These are phyloP conservation scores for Phoebastria nigripes DNA, from an alignment of 2,797 vertebrate genomes.

Conservation along the genomic window DNA sequence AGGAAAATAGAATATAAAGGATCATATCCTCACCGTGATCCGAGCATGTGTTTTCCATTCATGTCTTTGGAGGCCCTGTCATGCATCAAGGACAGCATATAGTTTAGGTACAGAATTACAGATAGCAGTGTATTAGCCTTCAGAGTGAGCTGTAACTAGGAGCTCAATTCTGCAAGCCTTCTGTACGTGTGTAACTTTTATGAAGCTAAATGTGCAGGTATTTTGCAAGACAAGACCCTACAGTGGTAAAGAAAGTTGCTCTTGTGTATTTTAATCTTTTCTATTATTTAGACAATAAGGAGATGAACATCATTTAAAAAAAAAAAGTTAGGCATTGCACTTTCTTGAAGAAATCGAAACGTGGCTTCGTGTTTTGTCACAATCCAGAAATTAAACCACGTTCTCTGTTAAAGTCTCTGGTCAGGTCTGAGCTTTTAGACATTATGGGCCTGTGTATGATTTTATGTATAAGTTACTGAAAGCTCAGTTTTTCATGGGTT, in stretches of 20 bases:
- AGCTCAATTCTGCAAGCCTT: not conserved
- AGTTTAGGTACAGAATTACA: conserved; percentile 35
- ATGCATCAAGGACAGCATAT: conserved; percentile 16
- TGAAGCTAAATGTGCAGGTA: not conserved
- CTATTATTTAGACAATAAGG: not conserved
- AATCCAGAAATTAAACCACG: not conserved
- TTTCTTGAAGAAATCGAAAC: not conserved
- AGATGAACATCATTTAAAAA: not conserved
- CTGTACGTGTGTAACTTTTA: not conserved
- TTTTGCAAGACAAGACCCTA: not conserved
- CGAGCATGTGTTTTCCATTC: conserved; percentile 20
- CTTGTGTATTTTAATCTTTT: not conserved
- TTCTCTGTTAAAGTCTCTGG: not conserved
- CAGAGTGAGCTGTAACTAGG: not conserved
- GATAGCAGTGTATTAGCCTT: not conserved
- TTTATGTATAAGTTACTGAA: not conserved
- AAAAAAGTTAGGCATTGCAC: not conserved
- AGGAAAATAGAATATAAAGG: not conserved
- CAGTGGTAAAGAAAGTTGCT: not conserved
- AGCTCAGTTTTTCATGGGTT: not conserved
- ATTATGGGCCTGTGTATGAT: not conserved
- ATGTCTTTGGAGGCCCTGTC: conserved; percentile 18
- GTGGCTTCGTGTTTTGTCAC: not conserved
- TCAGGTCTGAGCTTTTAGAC: not conserved
- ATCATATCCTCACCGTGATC: not conserved